phyloP scores from a whole-genome alignment of 2,113 vertebrate species.

The Pleuronectes platessa region DNA sequence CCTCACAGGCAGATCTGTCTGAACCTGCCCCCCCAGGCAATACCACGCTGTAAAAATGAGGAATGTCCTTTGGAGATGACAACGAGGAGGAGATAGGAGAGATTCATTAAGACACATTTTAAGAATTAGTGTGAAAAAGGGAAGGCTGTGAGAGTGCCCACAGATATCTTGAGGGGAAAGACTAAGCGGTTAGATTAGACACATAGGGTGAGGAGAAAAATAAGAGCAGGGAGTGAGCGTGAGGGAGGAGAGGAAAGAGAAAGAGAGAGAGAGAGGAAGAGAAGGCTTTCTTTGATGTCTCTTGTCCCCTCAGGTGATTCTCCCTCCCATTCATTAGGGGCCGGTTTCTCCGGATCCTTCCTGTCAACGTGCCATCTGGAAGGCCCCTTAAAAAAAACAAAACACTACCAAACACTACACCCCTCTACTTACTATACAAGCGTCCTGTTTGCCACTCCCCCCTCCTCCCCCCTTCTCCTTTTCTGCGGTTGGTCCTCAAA shows the following conservation, averaged over 20 bases:
- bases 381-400: slow-evolving; percentile 57
- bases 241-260: slow-evolving; percentile 28
- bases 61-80: slow-evolving; percentile 36
- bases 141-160: slow-evolving; percentile 6
- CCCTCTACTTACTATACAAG: slow-evolving; percentile 43
- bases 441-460: neutral
- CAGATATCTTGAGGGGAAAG: slow-evolving; percentile 45
- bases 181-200: slow-evolving; percentile 41
- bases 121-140: slow-evolving; percentile 1
- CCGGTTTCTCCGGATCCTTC: slow-evolving; percentile 69
- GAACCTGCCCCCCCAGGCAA: slow-evolving; percentile 54
- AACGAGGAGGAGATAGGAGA: neutral
- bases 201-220: slow-evolving; percentile 32
- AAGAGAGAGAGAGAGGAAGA: slow-evolving; percentile 16
- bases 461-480: neutral
- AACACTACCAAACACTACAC: slow-evolving; percentile 19
- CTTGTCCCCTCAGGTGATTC: slow-evolving; percentile 80
- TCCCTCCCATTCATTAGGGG: slow-evolving; percentile 79
- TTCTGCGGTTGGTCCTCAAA: slow-evolving; percentile 36
- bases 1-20: slow-evolving; percentile 49
- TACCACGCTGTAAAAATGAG: slow-evolving; percentile 37
- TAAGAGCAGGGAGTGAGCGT: slow-evolving; percentile 31
- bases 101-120: slow-evolving; percentile 53
- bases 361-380: slow-evolving; percentile 74
- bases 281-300: slow-evolving; percentile 77